phyloP scores from a whole-genome alignment of 2,888 invertebrate species.

The Drosophila fungiperda region DNA sequence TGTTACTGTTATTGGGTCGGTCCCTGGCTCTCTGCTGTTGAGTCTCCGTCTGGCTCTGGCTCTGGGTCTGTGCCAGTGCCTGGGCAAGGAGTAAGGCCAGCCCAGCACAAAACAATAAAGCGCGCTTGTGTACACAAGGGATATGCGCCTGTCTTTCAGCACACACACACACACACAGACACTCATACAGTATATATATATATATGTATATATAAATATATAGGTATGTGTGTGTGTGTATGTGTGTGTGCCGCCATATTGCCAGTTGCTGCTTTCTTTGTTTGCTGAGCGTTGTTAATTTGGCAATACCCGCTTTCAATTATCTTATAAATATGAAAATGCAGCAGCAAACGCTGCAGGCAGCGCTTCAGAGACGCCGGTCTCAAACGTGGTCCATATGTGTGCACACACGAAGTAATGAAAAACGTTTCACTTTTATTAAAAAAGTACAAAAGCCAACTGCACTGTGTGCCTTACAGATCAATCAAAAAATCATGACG shows the following conservation, averaged over 20 bases:
- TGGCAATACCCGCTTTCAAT: conserved; percentile 85
- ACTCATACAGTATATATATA: not conserved
- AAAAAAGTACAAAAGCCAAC: conserved; percentile 72
- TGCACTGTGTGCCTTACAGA: conserved; percentile 82
- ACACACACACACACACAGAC: conserved; percentile 35
- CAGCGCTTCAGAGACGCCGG: conserved; percentile 36
- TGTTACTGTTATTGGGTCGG: conserved; percentile 14
- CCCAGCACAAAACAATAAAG: conserved; percentile 82
- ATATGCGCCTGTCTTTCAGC: conserved; percentile 77
- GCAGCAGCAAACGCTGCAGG: conserved; percentile 77
- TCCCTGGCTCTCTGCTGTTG: not conserved
- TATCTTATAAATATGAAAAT: conserved; percentile 84
- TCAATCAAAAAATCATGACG: conserved; percentile 82
- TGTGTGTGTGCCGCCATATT: conserved; percentile 66
- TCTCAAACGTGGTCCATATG: conserved; percentile 27
- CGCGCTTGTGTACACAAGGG: conserved; percentile 83
- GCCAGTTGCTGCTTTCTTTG: conserved; percentile 67
- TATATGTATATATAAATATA: conserved; percentile 20
- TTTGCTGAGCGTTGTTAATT: conserved; percentile 83
- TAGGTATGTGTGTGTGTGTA: conserved; percentile 23
- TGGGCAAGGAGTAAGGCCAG: conserved; percentile 63
- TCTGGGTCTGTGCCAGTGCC: conserved; percentile 5
- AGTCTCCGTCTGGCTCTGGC: conserved; percentile 7
- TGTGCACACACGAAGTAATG: conserved; percentile 59
- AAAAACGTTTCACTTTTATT: conserved; percentile 79